These are phyloP conservation scores for Kryphioiulus occultus DNA, from an alignment of 2,888 invertebrate species.

Conservation along the genomic window DNA sequence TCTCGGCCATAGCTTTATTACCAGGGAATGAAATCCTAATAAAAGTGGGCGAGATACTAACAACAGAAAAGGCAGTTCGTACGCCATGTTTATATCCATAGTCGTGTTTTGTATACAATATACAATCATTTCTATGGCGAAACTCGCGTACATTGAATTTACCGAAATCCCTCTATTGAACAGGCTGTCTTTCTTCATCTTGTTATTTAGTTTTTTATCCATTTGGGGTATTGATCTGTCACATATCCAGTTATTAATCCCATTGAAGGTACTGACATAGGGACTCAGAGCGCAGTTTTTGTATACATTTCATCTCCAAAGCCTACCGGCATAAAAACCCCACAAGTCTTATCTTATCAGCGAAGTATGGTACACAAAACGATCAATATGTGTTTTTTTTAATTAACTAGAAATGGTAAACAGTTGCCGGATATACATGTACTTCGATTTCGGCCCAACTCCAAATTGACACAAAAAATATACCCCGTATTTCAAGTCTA, in stretches of 20 bases:
- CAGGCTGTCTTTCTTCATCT: background rate
- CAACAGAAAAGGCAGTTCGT: background rate
- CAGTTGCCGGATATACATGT: too few relatives aligned
- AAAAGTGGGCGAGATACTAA: background rate
- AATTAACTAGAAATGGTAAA: too few relatives aligned
- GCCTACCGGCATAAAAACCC: too few relatives aligned
- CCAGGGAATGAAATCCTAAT: background rate
- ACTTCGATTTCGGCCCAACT: too few relatives aligned
- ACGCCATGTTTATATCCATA: background rate
- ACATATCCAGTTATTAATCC: background rate
- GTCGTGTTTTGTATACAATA: background rate
- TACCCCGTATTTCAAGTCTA: too few relatives aligned
- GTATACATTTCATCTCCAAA: background rate
- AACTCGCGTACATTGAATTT: background rate
- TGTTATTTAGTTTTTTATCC: background rate
- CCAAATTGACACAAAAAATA: too few relatives aligned
- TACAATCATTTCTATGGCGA: background rate
- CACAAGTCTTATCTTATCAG: too few relatives aligned
- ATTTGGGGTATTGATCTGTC: constrained; percentile 9
- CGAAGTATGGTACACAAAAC: too few relatives aligned
- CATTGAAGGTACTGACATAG: background rate
- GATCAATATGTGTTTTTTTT: too few relatives aligned
- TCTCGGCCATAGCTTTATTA: background rate
- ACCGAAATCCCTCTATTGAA: background rate
- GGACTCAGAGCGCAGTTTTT: background rate